Base-by-base conservation (phyloP, 1,140 invertebrate genomes). In the Drosophila pectinifera region DNA sequence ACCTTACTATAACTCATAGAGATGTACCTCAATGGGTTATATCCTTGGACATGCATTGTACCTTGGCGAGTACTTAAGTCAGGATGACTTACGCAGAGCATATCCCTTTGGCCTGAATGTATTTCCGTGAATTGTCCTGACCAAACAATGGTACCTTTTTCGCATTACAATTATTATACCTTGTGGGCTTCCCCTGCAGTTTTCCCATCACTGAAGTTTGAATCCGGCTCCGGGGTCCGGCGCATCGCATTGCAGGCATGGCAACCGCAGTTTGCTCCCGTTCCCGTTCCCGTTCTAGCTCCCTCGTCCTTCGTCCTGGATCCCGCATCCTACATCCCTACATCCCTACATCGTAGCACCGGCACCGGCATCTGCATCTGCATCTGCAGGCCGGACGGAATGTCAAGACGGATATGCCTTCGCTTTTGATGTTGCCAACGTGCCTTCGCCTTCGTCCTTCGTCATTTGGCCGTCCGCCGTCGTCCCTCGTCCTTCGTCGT, bases 391-490 rank as follows among this genome's bases (percentile, higher is more conserved):
- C 68, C 67, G 68, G 64, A 46, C 64, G 64, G 64, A 68, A 68
- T 80, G 81, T 73, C 81, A 78, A 84, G 65, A 63, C 59, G 68
- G 70, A 73, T 63, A 61, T 82, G 62, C 75, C 57, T 83, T 83
- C 81, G 68, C 83, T 80, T 86, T 86, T 89, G 83, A 86, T 83
- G 79, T 79, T 73, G 79, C 77, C 83, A 82, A 76, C 83, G 46
- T 68, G 51, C 80, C 73, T 72, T 49, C 46, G 48, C 45, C 45
- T 18, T 48, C 56, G 43, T 69, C 54, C 48, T 45, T 61, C 45
- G 54, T 48, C 57, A 26, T 65, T 24, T 31, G 26, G 46, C 46
- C 46, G 48, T 31, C 36, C 22, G 20, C 18, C 18, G 11, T 53
- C 45, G 28, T 42, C 20, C 31, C 54, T 8, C 36, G 61, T 78